Percentiles rank a stretch among this genome's conserved stretches.
Evolutionary conservation across 2,797 vertebrate species (phyloP).

Genomic region (Tokudaia tokunoshimensis): DNA sequence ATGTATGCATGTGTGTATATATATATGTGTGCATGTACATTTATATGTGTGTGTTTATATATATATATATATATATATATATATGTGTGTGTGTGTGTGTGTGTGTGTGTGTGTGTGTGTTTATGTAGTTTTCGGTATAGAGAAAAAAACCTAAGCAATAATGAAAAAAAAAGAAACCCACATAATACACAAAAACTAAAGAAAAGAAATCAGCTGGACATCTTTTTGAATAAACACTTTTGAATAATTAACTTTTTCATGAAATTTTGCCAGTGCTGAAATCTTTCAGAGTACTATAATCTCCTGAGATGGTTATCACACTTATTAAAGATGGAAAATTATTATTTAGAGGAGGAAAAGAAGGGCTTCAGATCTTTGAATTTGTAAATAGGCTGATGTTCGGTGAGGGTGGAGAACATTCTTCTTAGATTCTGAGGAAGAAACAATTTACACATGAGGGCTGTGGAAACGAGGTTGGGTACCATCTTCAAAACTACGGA

Average conservation of each 20-base stretch:
- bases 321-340: slow-evolving; percentile 20
- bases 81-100: background rate
- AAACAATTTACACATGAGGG: background rate
- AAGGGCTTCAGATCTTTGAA: slow-evolving; percentile 14
- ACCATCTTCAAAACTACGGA: slow-evolving; percentile 20
- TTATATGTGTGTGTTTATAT: background rate
- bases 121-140: background rate
- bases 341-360: background rate
- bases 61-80: background rate
- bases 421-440: background rate
- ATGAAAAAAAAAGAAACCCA: background rate
- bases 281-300: slow-evolving; percentile 5
- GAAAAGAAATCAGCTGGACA: background rate
- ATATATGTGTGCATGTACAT: background rate
- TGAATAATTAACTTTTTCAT: slow-evolving; percentile 1
- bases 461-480: background rate
- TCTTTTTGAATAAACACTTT: background rate
- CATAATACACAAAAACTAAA: background rate
- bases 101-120: background rate
- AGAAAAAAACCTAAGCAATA: background rate
- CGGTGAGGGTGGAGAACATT: background rate
- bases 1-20: no score
- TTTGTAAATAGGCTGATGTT: slow-evolving; percentile 10
- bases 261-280: slow-evolving; percentile 13
- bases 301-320: slow-evolving; percentile 8